Conservation (phyloP, 2,888 invertebrate genomes). For the Eledone cirrhosa region DNA sequence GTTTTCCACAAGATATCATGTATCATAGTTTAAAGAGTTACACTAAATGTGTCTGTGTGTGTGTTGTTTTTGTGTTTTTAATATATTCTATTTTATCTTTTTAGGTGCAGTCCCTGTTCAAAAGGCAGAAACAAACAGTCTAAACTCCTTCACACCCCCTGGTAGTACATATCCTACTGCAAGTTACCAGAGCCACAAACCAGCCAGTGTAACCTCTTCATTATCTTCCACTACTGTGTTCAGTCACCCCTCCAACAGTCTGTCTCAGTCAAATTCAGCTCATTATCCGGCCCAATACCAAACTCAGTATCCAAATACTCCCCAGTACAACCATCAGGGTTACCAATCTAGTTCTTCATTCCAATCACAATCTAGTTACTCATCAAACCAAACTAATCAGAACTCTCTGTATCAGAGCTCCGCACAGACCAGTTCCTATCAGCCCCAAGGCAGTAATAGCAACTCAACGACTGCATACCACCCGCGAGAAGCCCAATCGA, state of each 20-base stretch:
- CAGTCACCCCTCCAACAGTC: constrained; percentile 35
- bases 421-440: constrained; percentile 35
- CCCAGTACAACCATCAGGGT: constrained; percentile 41
- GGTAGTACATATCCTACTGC: constrained; percentile 36
- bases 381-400: constrained; percentile 39
- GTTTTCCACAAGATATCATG: no score
- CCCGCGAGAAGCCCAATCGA: constrained; percentile 37
- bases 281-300: constrained; percentile 40
- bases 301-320: constrained; percentile 39
- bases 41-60: no score
- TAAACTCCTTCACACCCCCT: constrained; percentile 37
- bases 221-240: constrained; percentile 37
- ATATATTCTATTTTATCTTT: constrained; percentile 27
- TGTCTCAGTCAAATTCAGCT: constrained; percentile 38
- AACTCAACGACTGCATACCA: constrained; percentile 25
- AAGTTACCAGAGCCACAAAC: constrained; percentile 45
- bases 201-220: constrained; percentile 37
- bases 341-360: constrained; percentile 54
- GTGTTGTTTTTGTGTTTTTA: no score
- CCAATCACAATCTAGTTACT: constrained; percentile 52
- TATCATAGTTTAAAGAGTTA: no score
- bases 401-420: constrained; percentile 48
- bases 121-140: constrained; percentile 39
- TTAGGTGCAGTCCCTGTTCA: constrained; percentile 43
- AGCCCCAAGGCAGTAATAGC: constrained; percentile 29